Evolutionary conservation across 2,888 invertebrate species (phyloP), one percentile per base, ranked within the genome.

Genomic region (Drosophila diplacantha): DNA sequence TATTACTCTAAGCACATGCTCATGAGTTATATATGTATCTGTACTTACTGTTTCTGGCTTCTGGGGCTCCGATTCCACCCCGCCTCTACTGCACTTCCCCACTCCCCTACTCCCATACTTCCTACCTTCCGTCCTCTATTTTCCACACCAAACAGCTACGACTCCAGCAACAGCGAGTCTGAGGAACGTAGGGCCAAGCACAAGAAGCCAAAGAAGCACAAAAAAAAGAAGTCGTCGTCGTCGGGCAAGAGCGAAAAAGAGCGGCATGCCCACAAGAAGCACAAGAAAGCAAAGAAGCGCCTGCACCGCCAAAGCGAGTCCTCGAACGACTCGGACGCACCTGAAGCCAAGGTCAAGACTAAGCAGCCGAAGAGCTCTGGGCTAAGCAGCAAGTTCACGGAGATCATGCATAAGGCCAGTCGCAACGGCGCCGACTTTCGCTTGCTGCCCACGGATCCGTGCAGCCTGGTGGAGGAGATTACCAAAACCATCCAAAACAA

Each of bases 161-260:
- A 84, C 56, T 86, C 87, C 39, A 85, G 80, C 47, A 84, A 85
- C 41, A 82, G 83, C 47, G 78, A 60, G 26, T 54, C 68, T 2
- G 85, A 78, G 16, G 84, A 83, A 14, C 86, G 83, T 41, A 81
- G 72, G 29, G 61, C 75, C 32, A 87, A 85, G 59, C 85, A 84
- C 44, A 91, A 91, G 77, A 91, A 90, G 69, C 86, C 84, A 37
- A 91, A 91, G 74, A 91, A 91, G 72, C 90, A 92, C 76, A 93
- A 93, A 85, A 94, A 94, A 87, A 92, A 93, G 77, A 91, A 91
- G 71, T 77, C 85, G 12, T 55, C 63, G 3, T 41, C 65, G 3
- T 34, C 59, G 0, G 24, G 41, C n/a, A 50, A 47, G 16, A 90
- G 90, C 22, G 91, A 91, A 63, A 75, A 74, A n/a, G 55, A 58